phyloP scores from a whole-genome alignment of 2,113 vertebrate species.

The Tretioscincus oriximinensis region DNA sequence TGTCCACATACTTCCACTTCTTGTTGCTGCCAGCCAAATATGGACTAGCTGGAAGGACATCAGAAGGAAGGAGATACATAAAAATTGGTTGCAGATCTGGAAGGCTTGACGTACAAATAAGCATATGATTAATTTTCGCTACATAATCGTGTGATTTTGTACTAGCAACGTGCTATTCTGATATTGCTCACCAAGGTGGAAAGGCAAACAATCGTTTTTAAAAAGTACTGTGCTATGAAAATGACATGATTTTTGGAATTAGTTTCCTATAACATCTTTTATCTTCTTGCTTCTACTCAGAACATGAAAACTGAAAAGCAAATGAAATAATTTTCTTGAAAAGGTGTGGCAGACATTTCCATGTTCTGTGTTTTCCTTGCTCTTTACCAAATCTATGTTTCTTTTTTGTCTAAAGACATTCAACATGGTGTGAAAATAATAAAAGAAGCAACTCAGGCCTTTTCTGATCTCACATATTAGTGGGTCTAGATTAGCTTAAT shows the following conservation, averaged over 20 bases:
- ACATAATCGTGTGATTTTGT: rapidly evolving
- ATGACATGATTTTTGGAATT: neutral
- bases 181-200: neutral
- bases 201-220: neutral
- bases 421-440: neutral
- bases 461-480: no score
- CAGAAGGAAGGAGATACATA: constrained; percentile 17
- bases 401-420: neutral
- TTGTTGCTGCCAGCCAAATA: constrained; percentile 25
- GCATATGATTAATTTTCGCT: constrained; percentile 9
- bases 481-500: no score
- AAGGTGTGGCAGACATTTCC: neutral
- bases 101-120: neutral
- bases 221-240: neutral
- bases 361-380: neutral
- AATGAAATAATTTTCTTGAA: neutral
- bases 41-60: constrained; percentile 37
- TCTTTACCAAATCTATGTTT: neutral
- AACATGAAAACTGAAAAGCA: neutral
- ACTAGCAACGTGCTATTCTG: rapidly evolving
- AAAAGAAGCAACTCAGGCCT: neutral
- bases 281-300: neutral
- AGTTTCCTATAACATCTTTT: neutral
- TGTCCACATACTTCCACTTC: constrained; percentile 7
- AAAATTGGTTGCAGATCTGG: constrained; percentile 12